phyloP scores from a whole-genome alignment of 2,888 invertebrate species.

The Coleophora deauratella region DNA sequence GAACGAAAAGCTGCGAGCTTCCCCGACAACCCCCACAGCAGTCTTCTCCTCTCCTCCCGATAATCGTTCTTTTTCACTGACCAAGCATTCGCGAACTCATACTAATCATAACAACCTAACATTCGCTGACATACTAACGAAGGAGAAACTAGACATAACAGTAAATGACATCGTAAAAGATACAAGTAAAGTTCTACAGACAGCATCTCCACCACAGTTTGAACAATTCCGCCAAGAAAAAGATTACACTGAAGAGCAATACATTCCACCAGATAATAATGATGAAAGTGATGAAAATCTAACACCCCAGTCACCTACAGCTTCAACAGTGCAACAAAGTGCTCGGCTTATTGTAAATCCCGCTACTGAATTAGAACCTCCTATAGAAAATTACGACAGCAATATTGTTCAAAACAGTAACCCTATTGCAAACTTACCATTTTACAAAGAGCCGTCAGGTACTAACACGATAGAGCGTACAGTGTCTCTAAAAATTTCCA shows the following conservation, averaged over 20 bases:
- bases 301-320: conserved; percentile 33
- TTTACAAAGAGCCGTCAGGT: conserved; percentile 38
- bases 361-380: conserved; percentile 44
- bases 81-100: conserved; percentile 30
- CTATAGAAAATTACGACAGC: conserved; percentile 28
- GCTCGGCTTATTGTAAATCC: conserved; percentile 38
- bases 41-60: conserved; percentile 19
- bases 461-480: conserved; percentile 60
- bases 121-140: conserved; percentile 55
- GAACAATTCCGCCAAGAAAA: conserved; percentile 34
- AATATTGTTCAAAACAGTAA: conserved; percentile 29
- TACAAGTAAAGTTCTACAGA: conserved; percentile 44
- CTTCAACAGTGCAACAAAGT: conserved; percentile 26
- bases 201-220: conserved; percentile 35
- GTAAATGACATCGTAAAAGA: conserved; percentile 57
- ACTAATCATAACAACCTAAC: conserved; percentile 43
- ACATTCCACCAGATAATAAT: conserved; percentile 28
- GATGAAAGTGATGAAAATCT: conserved; percentile 44
- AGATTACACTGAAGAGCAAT: conserved; percentile 32
- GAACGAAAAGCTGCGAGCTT: conserved; percentile 30
- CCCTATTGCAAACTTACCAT: conserved; percentile 45
- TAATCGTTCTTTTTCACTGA: conserved; percentile 26
- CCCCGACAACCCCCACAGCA: conserved; percentile 29
- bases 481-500: conserved; percentile 61
- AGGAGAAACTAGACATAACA: conserved; percentile 55